These are phyloP conservation scores for Automeris io DNA, from an alignment of 2,888 invertebrate genomes.

Conservation along the genomic window DNA sequence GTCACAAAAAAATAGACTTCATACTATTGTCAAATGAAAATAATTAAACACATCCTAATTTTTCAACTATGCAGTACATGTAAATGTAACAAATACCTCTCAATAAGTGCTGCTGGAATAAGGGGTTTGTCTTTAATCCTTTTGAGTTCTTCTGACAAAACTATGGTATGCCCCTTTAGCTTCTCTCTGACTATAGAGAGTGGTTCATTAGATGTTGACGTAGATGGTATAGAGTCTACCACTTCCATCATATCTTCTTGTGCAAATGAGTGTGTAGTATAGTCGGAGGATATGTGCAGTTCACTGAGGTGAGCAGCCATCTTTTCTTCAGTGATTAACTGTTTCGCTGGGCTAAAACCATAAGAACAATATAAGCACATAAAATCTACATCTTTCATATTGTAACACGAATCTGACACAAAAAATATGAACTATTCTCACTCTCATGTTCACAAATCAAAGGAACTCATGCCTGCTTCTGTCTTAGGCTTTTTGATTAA, in stretches of 20 bases:
- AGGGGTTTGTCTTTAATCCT: slow-evolving; percentile 80
- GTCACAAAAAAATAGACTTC: too few relatives aligned
- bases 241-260: slow-evolving; percentile 50
- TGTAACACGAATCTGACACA: too few relatives aligned
- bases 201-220: slow-evolving; percentile 6
- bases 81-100: slow-evolving; percentile 44
- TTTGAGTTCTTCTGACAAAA: slow-evolving; percentile 84
- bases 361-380: neutral
- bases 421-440: too few relatives aligned
- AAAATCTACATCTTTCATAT: neutral
- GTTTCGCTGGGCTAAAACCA: slow-evolving; percentile 78
- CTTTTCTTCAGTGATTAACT: slow-evolving; percentile 88
- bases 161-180: slow-evolving; percentile 73
- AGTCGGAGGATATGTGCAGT: slow-evolving; percentile 81
- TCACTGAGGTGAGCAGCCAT: slow-evolving; percentile 88
- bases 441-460: too few relatives aligned
- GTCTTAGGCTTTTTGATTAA: too few relatives aligned
- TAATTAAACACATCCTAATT: too few relatives aligned
- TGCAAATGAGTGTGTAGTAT: slow-evolving; percentile 42
- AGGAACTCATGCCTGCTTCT: too few relatives aligned
- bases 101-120: slow-evolving; percentile 80
- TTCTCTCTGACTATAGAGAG: slow-evolving; percentile 29
- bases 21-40: too few relatives aligned
- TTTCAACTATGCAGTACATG: neutral
- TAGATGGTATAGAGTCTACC: slow-evolving; percentile 30